Percentiles rank a stretch among this genome's conserved stretches.
phyloP scores from a whole-genome alignment of 2,797 vertebrate genomes.

The Crocodylus rhombifer region DNA sequence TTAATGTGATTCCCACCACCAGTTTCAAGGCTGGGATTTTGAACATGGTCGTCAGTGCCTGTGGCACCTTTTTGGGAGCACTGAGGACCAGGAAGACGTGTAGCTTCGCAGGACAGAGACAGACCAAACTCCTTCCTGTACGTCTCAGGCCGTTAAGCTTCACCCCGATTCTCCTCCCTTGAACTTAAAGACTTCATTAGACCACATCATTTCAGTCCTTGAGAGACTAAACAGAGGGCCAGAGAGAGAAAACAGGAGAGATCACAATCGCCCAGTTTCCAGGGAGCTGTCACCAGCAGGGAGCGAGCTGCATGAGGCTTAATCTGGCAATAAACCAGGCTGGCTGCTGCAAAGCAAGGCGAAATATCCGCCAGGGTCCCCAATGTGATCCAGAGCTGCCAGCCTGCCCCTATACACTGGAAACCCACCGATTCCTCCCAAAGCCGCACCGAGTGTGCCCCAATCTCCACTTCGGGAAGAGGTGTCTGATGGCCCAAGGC shows the following conservation, averaged over 20 bases:
- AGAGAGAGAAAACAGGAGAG: too few species aligned
- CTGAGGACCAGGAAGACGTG: accelerated
- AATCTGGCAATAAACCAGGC: neutral
- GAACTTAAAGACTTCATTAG: too few species aligned
- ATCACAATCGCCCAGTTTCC: too few species aligned
- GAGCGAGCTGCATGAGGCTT: too few species aligned
- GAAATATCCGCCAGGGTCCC: neutral
- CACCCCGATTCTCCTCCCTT: too few species aligned
- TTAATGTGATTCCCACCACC: accelerated
- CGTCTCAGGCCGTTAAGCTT: too few species aligned
- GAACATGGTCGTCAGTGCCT: accelerated
- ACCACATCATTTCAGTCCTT: too few species aligned
- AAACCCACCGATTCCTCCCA: neutral
- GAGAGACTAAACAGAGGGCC: too few species aligned
- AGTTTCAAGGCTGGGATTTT: accelerated
- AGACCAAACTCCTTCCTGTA: too few species aligned
- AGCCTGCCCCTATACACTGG: accelerated
- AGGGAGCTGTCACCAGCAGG: too few species aligned
- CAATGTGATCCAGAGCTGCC: neutral
- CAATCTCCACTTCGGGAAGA: neutral
- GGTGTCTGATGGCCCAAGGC: too few species aligned
- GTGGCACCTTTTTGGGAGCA: neutral
- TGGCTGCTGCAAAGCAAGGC: neutral
- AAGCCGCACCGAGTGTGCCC: too few species aligned
- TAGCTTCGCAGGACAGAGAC: neutral